Percentiles rank a stretch among this genome's conserved stretches.
Evolutionary conservation across 2,888 invertebrate genomes (phyloP).

Genomic region (Homarus gammarus): DNA sequence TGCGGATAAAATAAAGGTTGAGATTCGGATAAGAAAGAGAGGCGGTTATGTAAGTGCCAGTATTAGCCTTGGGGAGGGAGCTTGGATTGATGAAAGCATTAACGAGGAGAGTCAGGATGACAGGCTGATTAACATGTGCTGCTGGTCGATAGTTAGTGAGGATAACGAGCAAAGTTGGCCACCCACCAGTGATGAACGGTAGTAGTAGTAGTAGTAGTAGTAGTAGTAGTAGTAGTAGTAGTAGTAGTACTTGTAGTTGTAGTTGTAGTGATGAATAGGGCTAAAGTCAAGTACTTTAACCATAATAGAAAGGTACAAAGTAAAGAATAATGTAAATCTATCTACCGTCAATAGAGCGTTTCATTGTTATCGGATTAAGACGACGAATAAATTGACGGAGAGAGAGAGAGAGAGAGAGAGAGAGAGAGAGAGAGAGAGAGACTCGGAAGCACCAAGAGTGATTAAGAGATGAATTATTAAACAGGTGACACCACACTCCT

Average conservation of each 20-base stretch:
- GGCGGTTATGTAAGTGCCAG: background rate
- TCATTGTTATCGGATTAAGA: too few relatives aligned
- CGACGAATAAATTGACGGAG: too few relatives aligned
- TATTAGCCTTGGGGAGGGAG: slow-evolving; percentile 30
- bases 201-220: background rate
- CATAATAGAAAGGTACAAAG: too few relatives aligned
- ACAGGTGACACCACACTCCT: too few relatives aligned
- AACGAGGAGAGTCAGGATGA: slow-evolving; percentile 44
- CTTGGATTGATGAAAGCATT: slow-evolving; percentile 39
- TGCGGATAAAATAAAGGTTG: too few relatives aligned
- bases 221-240: background rate
- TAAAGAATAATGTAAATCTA: too few relatives aligned
- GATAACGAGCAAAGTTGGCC: slow-evolving; percentile 24
- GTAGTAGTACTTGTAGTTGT: too few relatives aligned
- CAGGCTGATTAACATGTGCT: slow-evolving; percentile 20
- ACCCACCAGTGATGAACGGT: background rate
- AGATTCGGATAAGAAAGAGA: background rate
- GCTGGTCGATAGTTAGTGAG: slow-evolving; percentile 32
- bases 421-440: too few relatives aligned
- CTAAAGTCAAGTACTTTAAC: background rate
- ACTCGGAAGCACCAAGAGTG: too few relatives aligned
- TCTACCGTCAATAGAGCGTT: too few relatives aligned
- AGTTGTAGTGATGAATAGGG: background rate
- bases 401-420: too few relatives aligned
- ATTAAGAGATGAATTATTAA: too few relatives aligned